These are phyloP conservation scores for Setipinna tenuifilis DNA, from an alignment of 2,797 vertebrate species.

Conservation along the genomic window DNA sequence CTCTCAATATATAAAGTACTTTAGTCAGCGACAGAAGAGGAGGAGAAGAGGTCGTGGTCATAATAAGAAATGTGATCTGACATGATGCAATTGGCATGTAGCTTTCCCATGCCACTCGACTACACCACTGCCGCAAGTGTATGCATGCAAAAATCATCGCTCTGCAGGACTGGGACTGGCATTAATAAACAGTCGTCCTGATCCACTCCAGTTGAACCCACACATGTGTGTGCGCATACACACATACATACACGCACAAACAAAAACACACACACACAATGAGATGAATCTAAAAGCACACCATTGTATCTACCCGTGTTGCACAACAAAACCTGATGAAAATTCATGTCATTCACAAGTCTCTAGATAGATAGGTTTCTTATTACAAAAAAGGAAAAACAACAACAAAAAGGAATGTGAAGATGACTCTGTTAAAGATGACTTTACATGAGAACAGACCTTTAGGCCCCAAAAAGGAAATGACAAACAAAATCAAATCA, in stretches of 20 bases:
- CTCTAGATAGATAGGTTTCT: neutral
- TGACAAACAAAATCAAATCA: constrained; percentile 49
- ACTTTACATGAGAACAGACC: neutral
- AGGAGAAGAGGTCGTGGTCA: neutral
- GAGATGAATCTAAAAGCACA: neutral
- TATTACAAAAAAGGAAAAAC: neutral
- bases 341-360: constrained; percentile 5
- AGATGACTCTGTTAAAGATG: neutral
- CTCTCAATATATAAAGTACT: neutral
- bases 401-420: neutral
- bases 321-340: neutral
- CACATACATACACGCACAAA: neutral
- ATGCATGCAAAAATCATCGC: neutral
- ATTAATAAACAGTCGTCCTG: no score
- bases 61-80: neutral
- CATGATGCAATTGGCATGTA: neutral
- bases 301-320: constrained; percentile 2
- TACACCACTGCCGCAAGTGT: neutral
- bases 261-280: neutral
- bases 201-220: no score
- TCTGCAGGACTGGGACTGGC: neutral
- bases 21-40: neutral
- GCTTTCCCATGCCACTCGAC: neutral
- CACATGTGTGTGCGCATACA: no score
- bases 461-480: neutral